Evolutionary conservation across 2,888 invertebrate species (phyloP).

Genomic region (Philereme vetulata): DNA sequence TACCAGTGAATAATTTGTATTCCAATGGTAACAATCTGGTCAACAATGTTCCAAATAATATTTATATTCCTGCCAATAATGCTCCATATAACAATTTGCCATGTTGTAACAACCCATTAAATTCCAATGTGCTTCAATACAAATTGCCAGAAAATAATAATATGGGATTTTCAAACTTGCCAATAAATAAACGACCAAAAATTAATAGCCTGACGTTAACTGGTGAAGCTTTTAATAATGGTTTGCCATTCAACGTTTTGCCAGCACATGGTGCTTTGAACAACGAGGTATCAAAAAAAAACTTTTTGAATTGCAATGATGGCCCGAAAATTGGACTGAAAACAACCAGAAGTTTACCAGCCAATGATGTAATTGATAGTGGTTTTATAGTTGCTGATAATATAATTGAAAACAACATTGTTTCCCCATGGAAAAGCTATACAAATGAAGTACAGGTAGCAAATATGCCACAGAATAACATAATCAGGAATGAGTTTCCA

Average conservation of each 20-base stretch:
- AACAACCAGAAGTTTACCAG: constrained; percentile 18
- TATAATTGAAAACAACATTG: constrained; percentile 13
- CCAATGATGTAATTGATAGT: constrained; percentile 15
- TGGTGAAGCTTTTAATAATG: constrained; percentile 25
- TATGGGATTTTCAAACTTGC: not conserved
- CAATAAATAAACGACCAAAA: constrained; percentile 7
- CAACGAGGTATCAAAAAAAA: constrained; percentile 4
- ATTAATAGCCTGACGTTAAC: constrained; percentile 16
- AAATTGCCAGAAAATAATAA: constrained; percentile 10
- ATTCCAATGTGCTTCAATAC: not conserved
- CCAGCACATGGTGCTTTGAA: constrained; percentile 6
- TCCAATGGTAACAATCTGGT: constrained; percentile 3
- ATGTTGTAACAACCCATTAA: not conserved
- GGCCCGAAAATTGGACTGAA: constrained; percentile 17
- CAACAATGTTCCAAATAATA: constrained; percentile 12
- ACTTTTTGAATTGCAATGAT: constrained; percentile 11
- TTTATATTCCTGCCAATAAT: not conserved
- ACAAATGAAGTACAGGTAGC: constrained; percentile 8
- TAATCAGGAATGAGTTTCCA: constrained; percentile 16
- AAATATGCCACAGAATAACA: constrained; percentile 1
- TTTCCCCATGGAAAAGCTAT: constrained; percentile 5
- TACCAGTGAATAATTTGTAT: constrained; percentile 5
- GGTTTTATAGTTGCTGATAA: constrained; percentile 12
- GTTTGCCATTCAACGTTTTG: constrained; percentile 19
- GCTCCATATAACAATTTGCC: not conserved